phyloP scores from a whole-genome alignment of 2,797 vertebrate genomes.

The Delichon dasypus region DNA sequence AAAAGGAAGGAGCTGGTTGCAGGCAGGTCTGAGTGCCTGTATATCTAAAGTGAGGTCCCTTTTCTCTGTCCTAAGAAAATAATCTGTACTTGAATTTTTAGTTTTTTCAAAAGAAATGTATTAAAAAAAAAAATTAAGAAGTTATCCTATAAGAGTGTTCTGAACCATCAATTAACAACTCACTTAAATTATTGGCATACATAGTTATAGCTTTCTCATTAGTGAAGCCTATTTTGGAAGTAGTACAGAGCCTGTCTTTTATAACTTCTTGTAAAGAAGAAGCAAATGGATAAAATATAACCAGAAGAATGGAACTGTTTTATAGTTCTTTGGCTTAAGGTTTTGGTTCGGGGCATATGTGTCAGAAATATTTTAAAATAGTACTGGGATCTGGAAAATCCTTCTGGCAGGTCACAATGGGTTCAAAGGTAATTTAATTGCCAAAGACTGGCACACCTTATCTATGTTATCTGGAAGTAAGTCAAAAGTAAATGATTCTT shows the following conservation, averaged over 20 bases:
- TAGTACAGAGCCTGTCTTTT: background rate
- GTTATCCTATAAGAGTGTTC: background rate
- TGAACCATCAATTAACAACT: background rate
- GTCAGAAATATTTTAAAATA: background rate
- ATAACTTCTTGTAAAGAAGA: background rate
- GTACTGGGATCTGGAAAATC: background rate
- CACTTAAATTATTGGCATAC: background rate
- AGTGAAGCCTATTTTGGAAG: background rate
- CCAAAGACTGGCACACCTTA: background rate
- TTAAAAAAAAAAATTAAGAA: background rate
- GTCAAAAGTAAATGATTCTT: constrained; percentile 8
- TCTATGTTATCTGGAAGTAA: background rate
- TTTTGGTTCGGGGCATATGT: background rate
- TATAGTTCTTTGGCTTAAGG: background rate
- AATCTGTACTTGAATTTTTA: background rate
- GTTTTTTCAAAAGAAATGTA: background rate
- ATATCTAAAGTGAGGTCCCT: background rate
- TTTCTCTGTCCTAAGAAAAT: background rate
- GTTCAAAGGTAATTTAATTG: constrained; percentile 27
- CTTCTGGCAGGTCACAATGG: constrained; percentile 6
- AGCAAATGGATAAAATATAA: background rate
- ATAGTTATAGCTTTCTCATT: background rate
- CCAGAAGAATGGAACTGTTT: background rate
- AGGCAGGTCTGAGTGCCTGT: background rate
- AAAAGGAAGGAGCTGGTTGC: background rate